phyloP scores from a whole-genome alignment of 2,113 vertebrate genomes.

The Mohoua ochrocephala region DNA sequence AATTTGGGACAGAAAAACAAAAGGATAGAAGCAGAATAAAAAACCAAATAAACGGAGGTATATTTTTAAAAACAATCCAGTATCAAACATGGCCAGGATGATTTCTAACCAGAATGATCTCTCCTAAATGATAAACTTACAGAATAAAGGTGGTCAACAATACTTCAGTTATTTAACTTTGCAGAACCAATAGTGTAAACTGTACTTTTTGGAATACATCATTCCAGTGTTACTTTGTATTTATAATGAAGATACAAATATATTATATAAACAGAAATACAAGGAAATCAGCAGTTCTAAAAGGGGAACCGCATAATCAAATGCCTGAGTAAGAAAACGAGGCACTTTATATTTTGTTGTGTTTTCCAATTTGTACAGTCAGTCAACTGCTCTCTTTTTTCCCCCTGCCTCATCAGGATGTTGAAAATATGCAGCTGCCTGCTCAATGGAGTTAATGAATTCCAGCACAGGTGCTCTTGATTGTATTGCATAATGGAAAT shows the following conservation, averaged over 20 bases:
- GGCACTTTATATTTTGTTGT: neutral
- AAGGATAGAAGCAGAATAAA: neutral
- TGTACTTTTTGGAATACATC: neutral
- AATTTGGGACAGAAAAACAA: neutral
- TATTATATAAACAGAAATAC: neutral
- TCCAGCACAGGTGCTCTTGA: neutral
- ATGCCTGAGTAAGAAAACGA: neutral
- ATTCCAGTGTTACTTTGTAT: neutral
- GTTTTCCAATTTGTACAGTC: neutral
- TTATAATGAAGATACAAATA: neutral
- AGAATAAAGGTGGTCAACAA: neutral
- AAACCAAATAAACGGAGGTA: neutral
- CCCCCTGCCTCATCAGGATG: neutral
- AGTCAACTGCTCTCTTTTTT: neutral
- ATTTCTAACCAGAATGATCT: neutral
- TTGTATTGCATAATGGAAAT: neutral
- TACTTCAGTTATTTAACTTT: neutral
- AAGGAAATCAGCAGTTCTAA: neutral
- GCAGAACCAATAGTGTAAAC: neutral
- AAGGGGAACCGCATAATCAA: neutral
- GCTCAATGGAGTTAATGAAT: constrained; percentile 10
- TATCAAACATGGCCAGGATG: neutral
- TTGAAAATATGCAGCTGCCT: neutral
- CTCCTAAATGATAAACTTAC: neutral
- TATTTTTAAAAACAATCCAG: neutral